Evolutionary conservation across 2,113 vertebrate genomes (phyloP).

Genomic region (Saimiri boliviensis): DNA sequence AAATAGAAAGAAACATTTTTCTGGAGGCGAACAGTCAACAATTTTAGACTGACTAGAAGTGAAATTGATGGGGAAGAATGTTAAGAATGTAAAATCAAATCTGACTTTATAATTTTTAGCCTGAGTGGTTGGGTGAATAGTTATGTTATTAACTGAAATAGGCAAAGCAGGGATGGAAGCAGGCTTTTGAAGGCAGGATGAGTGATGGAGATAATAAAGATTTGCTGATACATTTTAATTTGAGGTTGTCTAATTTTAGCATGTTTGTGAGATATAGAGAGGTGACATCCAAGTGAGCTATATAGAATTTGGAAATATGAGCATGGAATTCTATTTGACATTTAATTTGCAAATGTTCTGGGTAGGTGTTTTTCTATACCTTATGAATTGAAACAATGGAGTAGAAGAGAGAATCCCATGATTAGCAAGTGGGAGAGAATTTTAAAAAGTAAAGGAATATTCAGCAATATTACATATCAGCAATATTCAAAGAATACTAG

Average conservation of each 20-base stretch:
- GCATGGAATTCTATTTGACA: background rate
- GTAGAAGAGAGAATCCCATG: background rate
- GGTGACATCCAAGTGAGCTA: background rate
- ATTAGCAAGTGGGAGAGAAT: background rate
- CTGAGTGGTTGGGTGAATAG: background rate
- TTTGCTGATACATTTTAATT: background rate
- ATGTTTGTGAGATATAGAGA: background rate
- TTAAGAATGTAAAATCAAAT: background rate
- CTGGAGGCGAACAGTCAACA: background rate
- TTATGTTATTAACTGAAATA: background rate
- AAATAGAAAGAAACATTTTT: background rate
- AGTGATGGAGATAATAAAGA: background rate
- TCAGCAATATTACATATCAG: background rate
- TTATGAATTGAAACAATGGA: background rate
- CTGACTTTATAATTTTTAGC: slow-evolving; percentile 15
- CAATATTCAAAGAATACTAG: background rate
- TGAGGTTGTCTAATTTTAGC: background rate
- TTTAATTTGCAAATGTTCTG: background rate
- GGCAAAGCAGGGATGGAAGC: background rate
- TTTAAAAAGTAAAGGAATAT: background rate
- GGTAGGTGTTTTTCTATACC: background rate
- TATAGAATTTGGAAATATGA: background rate
- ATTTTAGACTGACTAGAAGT: background rate
- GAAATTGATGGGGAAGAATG: background rate
- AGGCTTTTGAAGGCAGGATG: background rate